Evolutionary conservation across 2,797 vertebrate genomes (phyloP).

Genomic region (Rhincodon typus): DNA sequence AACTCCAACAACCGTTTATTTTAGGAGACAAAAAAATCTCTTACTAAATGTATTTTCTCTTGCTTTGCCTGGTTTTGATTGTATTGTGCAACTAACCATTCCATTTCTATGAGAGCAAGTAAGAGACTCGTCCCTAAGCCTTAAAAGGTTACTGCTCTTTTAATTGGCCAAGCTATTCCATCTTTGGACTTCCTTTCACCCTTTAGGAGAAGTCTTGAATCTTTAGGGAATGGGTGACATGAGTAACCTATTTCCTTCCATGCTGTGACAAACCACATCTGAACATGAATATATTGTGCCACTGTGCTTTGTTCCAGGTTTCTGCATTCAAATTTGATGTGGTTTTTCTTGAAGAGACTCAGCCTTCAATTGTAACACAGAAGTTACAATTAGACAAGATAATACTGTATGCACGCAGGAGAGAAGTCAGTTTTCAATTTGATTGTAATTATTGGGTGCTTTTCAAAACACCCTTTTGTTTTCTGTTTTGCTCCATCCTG

Average conservation of each 20-base stretch:
- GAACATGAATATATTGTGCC: background rate
- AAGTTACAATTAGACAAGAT: background rate
- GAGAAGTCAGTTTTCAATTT: background rate
- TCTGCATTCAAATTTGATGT: conserved; percentile 1
- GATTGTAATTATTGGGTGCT: background rate
- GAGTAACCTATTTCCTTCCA: background rate
- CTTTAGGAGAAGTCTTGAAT: background rate
- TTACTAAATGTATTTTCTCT: background rate
- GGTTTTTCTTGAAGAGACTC: background rate
- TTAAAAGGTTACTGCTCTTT: background rate
- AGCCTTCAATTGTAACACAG: background rate
- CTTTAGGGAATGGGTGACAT: conserved; percentile 10
- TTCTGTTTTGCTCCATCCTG: background rate
- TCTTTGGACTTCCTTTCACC: background rate
- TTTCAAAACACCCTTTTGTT: background rate
- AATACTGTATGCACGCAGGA: background rate
- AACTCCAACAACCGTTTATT: background rate
- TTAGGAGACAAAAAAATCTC: background rate
- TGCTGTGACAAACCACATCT: conserved; percentile 14
- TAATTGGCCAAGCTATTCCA: background rate
- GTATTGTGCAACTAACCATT: background rate
- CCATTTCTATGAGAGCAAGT: background rate
- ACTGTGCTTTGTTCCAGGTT: conserved; percentile 8
- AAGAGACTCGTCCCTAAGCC: background rate
- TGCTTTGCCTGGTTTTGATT: background rate